These are phyloP conservation scores for Ivindomyrus marchei DNA, from an alignment of 2,113 vertebrate species.

Conservation along the genomic window DNA sequence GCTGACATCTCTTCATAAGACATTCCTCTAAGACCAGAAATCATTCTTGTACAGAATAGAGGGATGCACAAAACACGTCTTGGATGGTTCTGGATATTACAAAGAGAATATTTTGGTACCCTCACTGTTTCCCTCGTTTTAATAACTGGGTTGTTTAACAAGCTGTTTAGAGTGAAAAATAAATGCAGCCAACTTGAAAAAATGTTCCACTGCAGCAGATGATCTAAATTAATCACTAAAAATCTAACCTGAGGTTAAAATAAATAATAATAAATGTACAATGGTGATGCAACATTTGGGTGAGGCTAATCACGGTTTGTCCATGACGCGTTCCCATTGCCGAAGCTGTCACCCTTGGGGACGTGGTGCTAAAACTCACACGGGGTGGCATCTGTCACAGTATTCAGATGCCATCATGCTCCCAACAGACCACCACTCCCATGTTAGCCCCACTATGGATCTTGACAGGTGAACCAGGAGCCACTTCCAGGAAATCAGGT, in stretches of 20 bases:
- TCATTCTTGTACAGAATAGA: background rate
- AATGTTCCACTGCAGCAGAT: background rate
- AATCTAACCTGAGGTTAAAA: background rate
- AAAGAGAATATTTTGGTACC: background rate
- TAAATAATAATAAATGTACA: background rate
- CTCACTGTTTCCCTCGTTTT: background rate
- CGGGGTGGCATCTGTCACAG: background rate
- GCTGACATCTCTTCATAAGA: too few species aligned
- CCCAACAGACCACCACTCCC: background rate
- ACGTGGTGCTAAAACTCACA: background rate
- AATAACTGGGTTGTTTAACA: background rate
- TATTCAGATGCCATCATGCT: background rate
- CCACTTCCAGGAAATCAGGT: background rate
- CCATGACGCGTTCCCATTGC: background rate
- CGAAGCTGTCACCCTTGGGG: background rate
- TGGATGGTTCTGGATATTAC: background rate
- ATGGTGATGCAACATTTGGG: background rate
- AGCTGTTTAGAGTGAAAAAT: background rate
- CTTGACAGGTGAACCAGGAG: background rate
- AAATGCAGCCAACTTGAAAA: background rate
- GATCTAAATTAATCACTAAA: background rate
- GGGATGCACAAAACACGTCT: background rate
- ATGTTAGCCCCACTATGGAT: background rate
- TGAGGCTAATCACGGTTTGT: background rate
- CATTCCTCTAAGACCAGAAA: too few species aligned